Base-by-base conservation (phyloP, 1,140 invertebrate genomes). In the Drosophila obscura region DNA sequence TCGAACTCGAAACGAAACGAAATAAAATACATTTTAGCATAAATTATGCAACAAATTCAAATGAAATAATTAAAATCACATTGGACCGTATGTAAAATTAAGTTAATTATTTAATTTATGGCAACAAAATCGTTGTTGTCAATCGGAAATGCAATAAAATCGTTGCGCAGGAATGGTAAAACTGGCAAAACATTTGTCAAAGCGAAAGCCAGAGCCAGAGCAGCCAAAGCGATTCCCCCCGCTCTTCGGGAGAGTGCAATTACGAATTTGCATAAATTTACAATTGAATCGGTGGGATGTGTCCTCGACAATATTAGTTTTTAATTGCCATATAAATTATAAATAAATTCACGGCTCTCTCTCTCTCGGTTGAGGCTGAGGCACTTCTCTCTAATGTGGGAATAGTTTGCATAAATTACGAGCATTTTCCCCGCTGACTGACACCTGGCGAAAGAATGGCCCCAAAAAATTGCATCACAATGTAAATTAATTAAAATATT, bases 301-400 rank as follows among this genome's bases (percentile, higher is more conserved):
- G 53, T 0, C 22, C 8, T 50, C 67, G 73, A 77, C 82, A 85
- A 85, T 81, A 85, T 85, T 85, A 85, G 81, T 87, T 85, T 85
- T 87, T 85, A 85, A 85, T 85, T 85, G 81, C 81, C 73, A 85
- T 87, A 87, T 82, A 85, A 85, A 85, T 85, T 85, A 85, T 81
- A 85, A 87, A 87, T 85, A 87, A 87, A 87, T 84, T 67, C 64
- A 58, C 57, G 58, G 61, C 55, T 5, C 11, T 39, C 4, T 39
- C 11, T 39, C 11, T 4, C 4, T 13, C 35, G 11, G 26, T 11
- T 39, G 35, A 39, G 11, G 58, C 52, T 63, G 22, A 59, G 52
- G 49, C 72, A 35, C 63, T 74, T 31, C 31, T 13, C 35, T 39
- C 35, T 39, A 39, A 15, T 58, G 79, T 58, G 73, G 51, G 48